Evolutionary conservation across 1,140 invertebrate genomes (phyloP), one percentile per base, ranked within the genome.

Genomic region (Colletes latitarsis): DNA sequence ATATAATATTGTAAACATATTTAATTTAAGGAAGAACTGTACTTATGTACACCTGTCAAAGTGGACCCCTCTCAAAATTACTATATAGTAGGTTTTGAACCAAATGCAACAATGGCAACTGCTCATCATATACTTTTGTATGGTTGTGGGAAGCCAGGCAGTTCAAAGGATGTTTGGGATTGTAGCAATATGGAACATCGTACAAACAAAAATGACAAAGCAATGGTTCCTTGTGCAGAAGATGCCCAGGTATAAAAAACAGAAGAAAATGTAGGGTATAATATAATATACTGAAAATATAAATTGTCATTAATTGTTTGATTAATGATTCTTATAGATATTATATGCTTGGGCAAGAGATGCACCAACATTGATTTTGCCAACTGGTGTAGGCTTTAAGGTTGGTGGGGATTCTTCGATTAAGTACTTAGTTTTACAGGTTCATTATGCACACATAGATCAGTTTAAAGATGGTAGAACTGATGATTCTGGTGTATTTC

Each of bases 291-390:
- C 39, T 6, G 10, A 21, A 4, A 46, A 57, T n/a, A n/a, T 21
- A 8, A 17, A 6, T 8, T 17, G n/a, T 46, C 6, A 64, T 57
- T 10, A 30, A 66, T 64, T 68, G 15, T 82, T 71, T 84, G 46
- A 15, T 55, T 4, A 5, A 57, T 19, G 8, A 57, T 83, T 72
- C 76, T 55, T 84, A 39, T 86, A 98, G 95, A 97, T 99, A 81
- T 94, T 99, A 21, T 99, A 99, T 93, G 98, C 98, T 0, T 99
- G 99, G 99, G 99, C 98, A 4, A 95, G 97, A 89, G 98, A 99
- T 93, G 99, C 99, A 1, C 98, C 98, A 5, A 94, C 95, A 52
- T 94, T 99, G 6, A 92, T 96, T 60, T 91, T 99, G 67, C 99
- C 99, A 0, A 92, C 97, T 76, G 97, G 96, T 88, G 97, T 98